Evolutionary conservation across 2,113 vertebrate species (phyloP).

Genomic region (Eidolon helvum): DNA sequence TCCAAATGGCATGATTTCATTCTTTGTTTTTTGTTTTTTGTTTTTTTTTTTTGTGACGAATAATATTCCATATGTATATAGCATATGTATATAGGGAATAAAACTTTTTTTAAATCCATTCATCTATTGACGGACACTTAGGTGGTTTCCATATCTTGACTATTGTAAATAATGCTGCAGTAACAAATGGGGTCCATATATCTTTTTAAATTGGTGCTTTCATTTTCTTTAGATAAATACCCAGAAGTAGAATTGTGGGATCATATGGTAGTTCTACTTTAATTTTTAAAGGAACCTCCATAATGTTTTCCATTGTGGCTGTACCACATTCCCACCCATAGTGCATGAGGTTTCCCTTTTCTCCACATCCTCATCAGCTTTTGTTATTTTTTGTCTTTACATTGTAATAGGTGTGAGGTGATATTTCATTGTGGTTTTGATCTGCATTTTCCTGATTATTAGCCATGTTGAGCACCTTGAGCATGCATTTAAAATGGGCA

Average conservation of each 20-base stretch:
- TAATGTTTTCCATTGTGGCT: not conserved
- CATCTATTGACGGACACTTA: not conserved
- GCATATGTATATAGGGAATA: not conserved
- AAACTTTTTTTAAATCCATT: not conserved
- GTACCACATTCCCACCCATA: not conserved
- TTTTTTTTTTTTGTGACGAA: no score
- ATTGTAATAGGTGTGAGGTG: not conserved
- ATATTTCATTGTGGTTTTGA: not conserved
- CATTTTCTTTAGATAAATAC: not conserved
- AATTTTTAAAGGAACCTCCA: not conserved
- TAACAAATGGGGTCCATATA: not conserved
- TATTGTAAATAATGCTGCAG: not conserved
- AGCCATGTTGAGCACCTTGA: not conserved
- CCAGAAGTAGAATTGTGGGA: not conserved
- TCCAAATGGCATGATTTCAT: not conserved
- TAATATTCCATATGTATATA: not conserved
- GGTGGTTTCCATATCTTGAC: not conserved
- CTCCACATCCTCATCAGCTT: no score
- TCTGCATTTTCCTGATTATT: not conserved
- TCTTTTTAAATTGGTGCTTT: not conserved
- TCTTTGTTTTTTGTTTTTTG: no score
- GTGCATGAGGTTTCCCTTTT: not conserved
- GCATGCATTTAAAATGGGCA: not conserved
- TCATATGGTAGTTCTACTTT: not conserved
- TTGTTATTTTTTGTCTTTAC: not conserved